A percentile compares a stretch with the other conserved stretches of the same genome.
These are phyloP conservation scores for Nibea albiflora DNA, from an alignment of 2,113 vertebrate species.

Conservation along the genomic window DNA sequence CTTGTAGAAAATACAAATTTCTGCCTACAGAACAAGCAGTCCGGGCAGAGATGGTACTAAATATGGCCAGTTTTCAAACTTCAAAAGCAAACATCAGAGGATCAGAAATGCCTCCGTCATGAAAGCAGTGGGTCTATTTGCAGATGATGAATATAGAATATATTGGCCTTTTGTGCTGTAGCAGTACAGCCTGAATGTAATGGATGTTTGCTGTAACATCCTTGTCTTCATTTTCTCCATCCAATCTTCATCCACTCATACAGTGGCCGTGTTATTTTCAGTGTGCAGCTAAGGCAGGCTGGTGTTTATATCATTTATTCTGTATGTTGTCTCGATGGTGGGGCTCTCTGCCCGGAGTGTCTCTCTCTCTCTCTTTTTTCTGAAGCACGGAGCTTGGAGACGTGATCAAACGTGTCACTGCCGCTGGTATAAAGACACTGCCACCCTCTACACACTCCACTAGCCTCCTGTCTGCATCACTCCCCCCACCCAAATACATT, in stretches of 20 bases:
- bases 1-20: conserved; percentile 48
- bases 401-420: conserved; percentile 78
- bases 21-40: conserved; percentile 20
- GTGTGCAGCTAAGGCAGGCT: conserved; percentile 3
- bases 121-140: conserved; percentile 64
- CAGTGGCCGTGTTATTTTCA: conserved; percentile 22
- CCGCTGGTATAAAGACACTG: conserved; percentile 61
- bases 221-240: conserved; percentile 5
- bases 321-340: conserved; percentile 1
- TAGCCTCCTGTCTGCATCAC: conserved; percentile 40
- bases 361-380: conserved; percentile 49
- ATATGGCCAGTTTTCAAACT: conserved; percentile 67
- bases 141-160: conserved; percentile 49
- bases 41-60: conserved; percentile 41
- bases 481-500: conserved; percentile 50
- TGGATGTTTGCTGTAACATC: conserved; percentile 17
- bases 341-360: conserved; percentile 41
- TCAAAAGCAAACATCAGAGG: conserved; percentile 72
- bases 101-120: conserved; percentile 55
- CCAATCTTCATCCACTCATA: neutral
- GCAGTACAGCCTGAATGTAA: conserved; percentile 37
- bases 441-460: conserved; percentile 19
- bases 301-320: conserved; percentile 28
- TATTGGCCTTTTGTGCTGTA: conserved; percentile 9
- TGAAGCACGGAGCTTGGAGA: conserved; percentile 64